Evolutionary conservation across 2,888 invertebrate species (phyloP).

Genomic region (Tolmerus cingulatus): DNA sequence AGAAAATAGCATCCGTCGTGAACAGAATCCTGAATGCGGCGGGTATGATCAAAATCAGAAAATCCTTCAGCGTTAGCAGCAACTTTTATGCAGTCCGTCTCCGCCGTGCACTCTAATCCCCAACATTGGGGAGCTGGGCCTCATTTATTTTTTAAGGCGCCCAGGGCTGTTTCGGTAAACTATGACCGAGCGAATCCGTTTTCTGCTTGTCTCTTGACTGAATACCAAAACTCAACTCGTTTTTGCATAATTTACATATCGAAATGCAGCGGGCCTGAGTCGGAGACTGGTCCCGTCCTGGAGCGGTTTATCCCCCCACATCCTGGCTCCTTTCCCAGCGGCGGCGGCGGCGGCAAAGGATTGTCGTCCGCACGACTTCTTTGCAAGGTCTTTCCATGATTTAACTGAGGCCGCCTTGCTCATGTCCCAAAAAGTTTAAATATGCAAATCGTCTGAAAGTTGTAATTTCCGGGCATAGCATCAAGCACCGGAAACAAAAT

Average conservation of each 20-base stretch:
- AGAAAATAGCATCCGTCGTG: not conserved
- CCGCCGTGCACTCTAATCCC: not conserved
- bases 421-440: conserved; percentile 17
- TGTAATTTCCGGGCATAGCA: conserved; percentile 14
- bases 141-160: not conserved
- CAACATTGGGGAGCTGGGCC: not conserved
- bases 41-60: conserved; percentile 2
- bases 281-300: not conserved
- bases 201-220: conserved; percentile 21
- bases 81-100: conserved; percentile 7
- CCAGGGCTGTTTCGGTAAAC: not conserved
- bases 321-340: not conserved
- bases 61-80: not conserved
- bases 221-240: conserved; percentile 8
- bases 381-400: conserved; percentile 3
- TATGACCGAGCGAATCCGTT: conserved; percentile 8
- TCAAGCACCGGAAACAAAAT: conserved; percentile 14
- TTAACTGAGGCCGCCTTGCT: conserved; percentile 23
- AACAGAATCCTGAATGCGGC: not conserved
- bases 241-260: conserved; percentile 33
- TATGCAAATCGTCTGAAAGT: conserved; percentile 28
- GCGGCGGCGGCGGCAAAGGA: not conserved
- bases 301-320: not conserved
- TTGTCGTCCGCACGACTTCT: not conserved
- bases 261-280: not conserved